Conservation (phyloP, 2,113 vertebrate genomes). For the Leucosticte australis region DNA sequence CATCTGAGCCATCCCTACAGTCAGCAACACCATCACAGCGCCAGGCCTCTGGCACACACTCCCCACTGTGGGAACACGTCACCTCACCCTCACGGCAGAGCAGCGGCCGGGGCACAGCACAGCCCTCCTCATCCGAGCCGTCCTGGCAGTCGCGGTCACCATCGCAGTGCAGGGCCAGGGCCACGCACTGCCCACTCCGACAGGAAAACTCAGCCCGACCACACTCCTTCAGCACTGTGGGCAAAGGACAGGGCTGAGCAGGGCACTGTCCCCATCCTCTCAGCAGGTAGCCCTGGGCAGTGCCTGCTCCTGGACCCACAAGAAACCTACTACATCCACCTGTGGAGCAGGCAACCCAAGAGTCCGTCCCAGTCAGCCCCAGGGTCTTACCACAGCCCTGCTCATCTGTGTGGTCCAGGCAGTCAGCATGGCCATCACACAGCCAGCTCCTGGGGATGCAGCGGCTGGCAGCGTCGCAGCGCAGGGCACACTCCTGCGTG, state of each 20-base stretch:
- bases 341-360: not conserved
- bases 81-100: constrained; percentile 69
- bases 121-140: constrained; percentile 83
- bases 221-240: constrained; percentile 72
- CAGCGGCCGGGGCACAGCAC: constrained; percentile 48
- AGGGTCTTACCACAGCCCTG: constrained; percentile 75
- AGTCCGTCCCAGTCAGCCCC: not conserved
- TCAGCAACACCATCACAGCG: constrained; percentile 84
- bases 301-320: not conserved
- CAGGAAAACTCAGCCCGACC: constrained; percentile 71
- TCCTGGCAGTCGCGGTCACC: constrained; percentile 85
- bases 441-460: constrained; percentile 83
- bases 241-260: not conserved
- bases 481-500: constrained; percentile 73
- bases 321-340: not conserved
- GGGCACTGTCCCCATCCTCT: not conserved
- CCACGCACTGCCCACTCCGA: constrained; percentile 81
- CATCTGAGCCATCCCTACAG: constrained; percentile 85
- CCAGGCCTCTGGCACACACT: constrained; percentile 86
- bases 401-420: constrained; percentile 81
- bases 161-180: constrained; percentile 80
- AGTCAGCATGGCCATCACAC: constrained; percentile 86
- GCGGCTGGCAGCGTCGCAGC: constrained; percentile 72
- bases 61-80: constrained; percentile 73
- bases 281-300: not conserved